Conservation (phyloP, 1,140 invertebrate species). For the Kradibia gibbosae region DNA sequence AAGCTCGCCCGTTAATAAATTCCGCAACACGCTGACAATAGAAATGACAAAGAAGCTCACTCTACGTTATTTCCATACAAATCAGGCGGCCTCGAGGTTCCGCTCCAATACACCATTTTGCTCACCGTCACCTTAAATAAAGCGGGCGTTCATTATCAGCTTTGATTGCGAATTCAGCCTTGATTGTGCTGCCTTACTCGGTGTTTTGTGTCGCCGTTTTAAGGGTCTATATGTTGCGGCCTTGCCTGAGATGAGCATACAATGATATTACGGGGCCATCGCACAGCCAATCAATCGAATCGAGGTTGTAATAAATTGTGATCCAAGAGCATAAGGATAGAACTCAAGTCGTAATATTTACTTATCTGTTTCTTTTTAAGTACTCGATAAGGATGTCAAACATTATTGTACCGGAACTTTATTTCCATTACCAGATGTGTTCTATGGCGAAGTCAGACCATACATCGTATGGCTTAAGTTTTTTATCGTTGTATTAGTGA, state of each 20-base stretch:
- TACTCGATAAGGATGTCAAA: too few relatives aligned
- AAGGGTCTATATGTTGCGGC: not conserved
- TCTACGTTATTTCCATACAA: slow-evolving; percentile 39
- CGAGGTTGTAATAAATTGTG: slow-evolving; percentile 18
- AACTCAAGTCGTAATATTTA: too few relatives aligned
- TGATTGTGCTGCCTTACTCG: slow-evolving; percentile 35
- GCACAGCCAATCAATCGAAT: slow-evolving; percentile 28
- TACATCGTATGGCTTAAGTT: too few relatives aligned
- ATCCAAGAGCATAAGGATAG: too few relatives aligned
- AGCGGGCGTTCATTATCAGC: slow-evolving; percentile 29
- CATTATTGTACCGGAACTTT: too few relatives aligned
- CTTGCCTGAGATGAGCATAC: not conserved
- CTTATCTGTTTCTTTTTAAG: too few relatives aligned
- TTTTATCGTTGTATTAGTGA: too few relatives aligned
- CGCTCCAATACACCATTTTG: not conserved
- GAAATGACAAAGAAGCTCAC: not conserved
- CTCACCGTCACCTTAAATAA: not conserved
- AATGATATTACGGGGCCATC: not conserved
- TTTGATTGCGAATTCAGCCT: slow-evolving; percentile 44
- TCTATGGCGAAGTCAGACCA: too few relatives aligned
- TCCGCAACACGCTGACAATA: not conserved
- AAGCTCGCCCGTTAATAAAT: not conserved
- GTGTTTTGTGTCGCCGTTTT: too few relatives aligned
- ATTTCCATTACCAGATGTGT: too few relatives aligned
- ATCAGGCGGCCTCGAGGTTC: slow-evolving; percentile 23